Evolutionary conservation across 2,113 vertebrate genomes (phyloP).

Genomic region (Toxotes jaculatrix): DNA sequence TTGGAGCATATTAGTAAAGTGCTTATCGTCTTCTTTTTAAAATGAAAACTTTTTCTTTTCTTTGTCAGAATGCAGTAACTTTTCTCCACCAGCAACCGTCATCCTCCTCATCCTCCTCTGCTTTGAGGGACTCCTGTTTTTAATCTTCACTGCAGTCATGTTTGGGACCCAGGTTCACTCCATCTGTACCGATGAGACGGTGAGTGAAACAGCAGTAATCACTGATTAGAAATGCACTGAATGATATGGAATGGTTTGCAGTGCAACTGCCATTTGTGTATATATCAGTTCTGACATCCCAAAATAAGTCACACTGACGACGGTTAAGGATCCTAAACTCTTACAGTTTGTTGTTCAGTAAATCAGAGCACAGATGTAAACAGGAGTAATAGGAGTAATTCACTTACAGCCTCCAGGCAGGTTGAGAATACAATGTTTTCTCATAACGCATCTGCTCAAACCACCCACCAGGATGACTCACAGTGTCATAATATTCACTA

Average conservation of each 20-base stretch:
- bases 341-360: too few relatives aligned
- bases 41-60: neutral
- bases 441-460: neutral
- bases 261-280: neutral
- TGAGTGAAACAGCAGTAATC: conserved; percentile 66
- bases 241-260: neutral
- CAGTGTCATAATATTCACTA: conserved; percentile 31
- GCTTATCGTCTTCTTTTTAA: neutral
- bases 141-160: conserved; percentile 98
- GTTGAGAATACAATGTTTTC: conserved; percentile 17
- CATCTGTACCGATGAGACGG: conserved; percentile 97
- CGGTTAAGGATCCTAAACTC: too few relatives aligned
- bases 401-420: conserved; percentile 3
- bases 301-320: neutral
- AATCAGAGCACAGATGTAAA: conserved; percentile 25
- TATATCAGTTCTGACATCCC: neutral
- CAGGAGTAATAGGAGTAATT: conserved; percentile 19
- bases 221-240: too few relatives aligned
- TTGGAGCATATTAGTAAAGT: neutral
- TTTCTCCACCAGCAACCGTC: conserved; percentile 95
- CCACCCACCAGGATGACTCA: conserved; percentile 59
- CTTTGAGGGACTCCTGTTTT: conserved; percentile 96
- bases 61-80: conserved; percentile 93
- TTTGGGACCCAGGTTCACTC: conserved; percentile 99
- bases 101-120: conserved; percentile 97